Percentiles rank a stretch among this genome's conserved stretches.
Conservation (phyloP, 2,797 vertebrate species). For the Odontamblyopus rebecca region DNA sequence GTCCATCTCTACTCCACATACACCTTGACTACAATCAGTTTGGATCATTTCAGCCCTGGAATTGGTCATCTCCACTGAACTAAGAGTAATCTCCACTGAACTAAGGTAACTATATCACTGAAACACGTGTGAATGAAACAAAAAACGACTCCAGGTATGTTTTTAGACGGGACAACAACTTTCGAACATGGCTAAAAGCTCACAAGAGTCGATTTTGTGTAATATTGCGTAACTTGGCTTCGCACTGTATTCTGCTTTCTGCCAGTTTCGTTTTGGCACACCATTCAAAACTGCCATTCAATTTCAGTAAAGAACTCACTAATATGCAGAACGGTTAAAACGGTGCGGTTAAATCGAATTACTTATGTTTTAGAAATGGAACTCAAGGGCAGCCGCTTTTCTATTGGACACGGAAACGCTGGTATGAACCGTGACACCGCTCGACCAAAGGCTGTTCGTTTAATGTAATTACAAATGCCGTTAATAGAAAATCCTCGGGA, state of each 20-base stretch:
- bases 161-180: no score
- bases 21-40: no score
- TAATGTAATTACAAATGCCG: constrained; percentile 10
- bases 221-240: not conserved
- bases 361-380: not conserved
- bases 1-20: no score
- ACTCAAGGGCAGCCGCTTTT: not conserved
- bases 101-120: no score
- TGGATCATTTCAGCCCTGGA: no score
- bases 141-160: no score
- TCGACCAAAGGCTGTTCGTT: not conserved
- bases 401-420: not conserved
- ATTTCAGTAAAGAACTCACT: not conserved
- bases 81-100: no score
- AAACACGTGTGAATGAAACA: no score
- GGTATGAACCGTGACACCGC: not conserved
- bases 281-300: not conserved
- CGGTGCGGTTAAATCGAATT: not conserved
- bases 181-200: no score
- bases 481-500: constrained; percentile 1
- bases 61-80: no score
- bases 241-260: not conserved
- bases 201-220: no score
- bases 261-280: not conserved
- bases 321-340: not conserved